Base-by-base conservation (phyloP, 2,797 vertebrate genomes). In the Natrix natrix region DNA sequence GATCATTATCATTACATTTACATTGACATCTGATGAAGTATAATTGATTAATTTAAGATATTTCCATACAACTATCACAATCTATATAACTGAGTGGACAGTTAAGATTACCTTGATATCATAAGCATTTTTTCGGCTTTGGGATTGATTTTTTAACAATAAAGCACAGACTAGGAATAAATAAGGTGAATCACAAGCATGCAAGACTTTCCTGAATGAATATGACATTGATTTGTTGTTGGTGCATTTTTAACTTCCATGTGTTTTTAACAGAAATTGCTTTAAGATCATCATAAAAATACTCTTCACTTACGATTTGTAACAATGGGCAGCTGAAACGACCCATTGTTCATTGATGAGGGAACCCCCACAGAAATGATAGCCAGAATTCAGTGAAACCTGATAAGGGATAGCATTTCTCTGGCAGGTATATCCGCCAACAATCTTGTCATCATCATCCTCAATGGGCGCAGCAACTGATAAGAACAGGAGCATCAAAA, bases 251-350 rank as follows among this genome's bases (percentile, higher is more conserved):
- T 83, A 83, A 83, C 17, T 83, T 83, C 74, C 22, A 24, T 48
- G 74, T 48, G 74, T 37, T 48, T 74, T 83, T 83, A 48, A 48
- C 43, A 74, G n/a, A 66, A 74, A 74, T 74, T 37, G 69, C 69
- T 74, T 74, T 74, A 37, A 20, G 69, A 37, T 74, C 32, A 48
- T 48, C 37, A 48, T 83, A 83, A 83, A 83, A 83, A 83, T 83
- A 43, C 3, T 2, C 57, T 74, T 59, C 66, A 98, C 97, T 97
- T 95, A 98, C 97, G 96, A 96, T 90, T 96, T 96, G 97, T 97
- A 97, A 96, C 98, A 98, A 96, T 98, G 98, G 95, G 98, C 97
- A 55, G 98, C 98, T 10, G 98, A 98, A 94, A 98, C 95, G 56
- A 98, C 98, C 98, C 98, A 98, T 92, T 93, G 94, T 0, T 95